Evolutionary conservation across 1,140 invertebrate genomes (phyloP).

Genomic region (Stegodyphus dumicola): DNA sequence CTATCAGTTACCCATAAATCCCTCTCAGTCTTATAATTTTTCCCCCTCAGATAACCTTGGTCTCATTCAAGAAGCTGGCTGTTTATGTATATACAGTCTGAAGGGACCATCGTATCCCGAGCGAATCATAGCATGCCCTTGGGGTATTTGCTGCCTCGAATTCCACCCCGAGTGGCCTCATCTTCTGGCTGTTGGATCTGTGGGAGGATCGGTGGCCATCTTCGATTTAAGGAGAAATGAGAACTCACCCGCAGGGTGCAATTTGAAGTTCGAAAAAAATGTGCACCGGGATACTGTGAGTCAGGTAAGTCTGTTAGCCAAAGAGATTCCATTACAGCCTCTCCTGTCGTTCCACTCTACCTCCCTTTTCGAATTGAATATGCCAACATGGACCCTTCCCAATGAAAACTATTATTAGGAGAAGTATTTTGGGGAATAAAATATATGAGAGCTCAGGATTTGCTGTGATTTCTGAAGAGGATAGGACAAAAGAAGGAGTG

Average conservation of each 20-base stretch:
- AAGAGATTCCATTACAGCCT: no score
- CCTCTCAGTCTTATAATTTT: not conserved
- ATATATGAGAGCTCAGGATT: no score
- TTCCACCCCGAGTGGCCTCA: constrained; percentile 9
- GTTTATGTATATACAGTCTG: constrained; percentile 21
- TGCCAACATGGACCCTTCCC: no score
- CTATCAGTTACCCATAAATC: no score
- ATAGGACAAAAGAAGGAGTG: no score
- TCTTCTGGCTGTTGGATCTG: not conserved
- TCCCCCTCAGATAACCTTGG: constrained; percentile 18
- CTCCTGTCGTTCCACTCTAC: no score
- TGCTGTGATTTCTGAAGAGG: no score
- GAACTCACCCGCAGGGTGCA: not conserved
- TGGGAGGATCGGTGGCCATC: not conserved
- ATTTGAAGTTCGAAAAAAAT: not conserved
- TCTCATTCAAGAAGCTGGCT: not conserved
- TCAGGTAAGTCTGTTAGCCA: constrained; percentile 7
- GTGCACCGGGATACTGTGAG: constrained; percentile 5
- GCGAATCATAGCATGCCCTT: not conserved
- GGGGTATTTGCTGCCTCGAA: not conserved
- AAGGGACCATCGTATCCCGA: constrained; percentile 21
- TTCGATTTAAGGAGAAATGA: constrained; percentile 1
- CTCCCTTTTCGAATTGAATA: no score
- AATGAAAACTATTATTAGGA: no score
- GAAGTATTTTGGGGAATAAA: no score